These are phyloP conservation scores for Loris lydekkerianus DNA, from an alignment of 2,797 vertebrate genomes.

Conservation along the genomic window DNA sequence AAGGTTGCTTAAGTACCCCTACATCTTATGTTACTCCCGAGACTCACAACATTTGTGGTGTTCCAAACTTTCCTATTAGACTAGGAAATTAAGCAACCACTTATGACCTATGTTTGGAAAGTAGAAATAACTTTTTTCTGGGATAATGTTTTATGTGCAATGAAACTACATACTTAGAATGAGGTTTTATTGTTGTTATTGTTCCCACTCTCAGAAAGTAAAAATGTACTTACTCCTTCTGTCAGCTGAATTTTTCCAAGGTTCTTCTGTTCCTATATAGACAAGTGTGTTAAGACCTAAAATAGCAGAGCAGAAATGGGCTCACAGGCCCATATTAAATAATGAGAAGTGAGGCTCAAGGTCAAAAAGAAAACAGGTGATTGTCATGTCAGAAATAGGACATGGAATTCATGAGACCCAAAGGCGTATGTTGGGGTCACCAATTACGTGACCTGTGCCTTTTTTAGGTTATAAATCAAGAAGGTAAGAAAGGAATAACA, in stretches of 20 bases:
- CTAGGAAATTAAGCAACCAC: not conserved
- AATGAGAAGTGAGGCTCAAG: conserved; percentile 12
- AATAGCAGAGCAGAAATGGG: conserved; percentile 10
- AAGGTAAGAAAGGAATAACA: not conserved
- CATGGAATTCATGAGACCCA: not conserved
- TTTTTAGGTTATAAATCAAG: conserved; percentile 23
- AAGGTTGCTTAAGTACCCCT: not conserved
- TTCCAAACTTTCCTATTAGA: not conserved
- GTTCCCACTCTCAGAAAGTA: not conserved
- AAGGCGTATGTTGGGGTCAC: not conserved
- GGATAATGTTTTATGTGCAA: not conserved
- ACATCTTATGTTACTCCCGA: not conserved
- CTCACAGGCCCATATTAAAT: conserved; percentile 36
- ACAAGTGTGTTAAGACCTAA: not conserved
- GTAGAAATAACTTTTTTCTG: not conserved
- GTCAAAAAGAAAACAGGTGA: not conserved
- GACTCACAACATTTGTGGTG: not conserved
- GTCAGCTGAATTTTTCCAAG: not conserved
- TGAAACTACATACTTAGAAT: not conserved
- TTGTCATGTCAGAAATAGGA: not conserved
- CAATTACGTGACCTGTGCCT: not conserved
- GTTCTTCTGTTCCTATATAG: not conserved
- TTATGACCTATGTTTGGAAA: not conserved
- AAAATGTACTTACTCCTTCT: not conserved
- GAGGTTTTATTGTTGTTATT: not conserved